These are phyloP conservation scores for Aphis craccivora DNA, from an alignment of 1,140 invertebrate species.

Conservation along the genomic window DNA sequence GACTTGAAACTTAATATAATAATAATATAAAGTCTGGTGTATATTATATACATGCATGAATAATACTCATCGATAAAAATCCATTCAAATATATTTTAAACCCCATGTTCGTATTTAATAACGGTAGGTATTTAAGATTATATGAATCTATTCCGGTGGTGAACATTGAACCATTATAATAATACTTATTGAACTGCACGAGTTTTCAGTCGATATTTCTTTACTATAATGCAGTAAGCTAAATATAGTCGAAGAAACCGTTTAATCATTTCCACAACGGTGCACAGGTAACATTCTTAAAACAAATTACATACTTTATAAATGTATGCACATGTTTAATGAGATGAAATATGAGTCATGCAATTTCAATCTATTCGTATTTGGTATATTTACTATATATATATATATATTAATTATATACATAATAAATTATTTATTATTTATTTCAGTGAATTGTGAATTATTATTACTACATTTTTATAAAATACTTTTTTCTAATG, in stretches of 20 bases:
- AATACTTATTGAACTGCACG: neutral
- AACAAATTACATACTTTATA: neutral
- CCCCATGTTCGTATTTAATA: neutral
- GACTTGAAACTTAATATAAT: neutral
- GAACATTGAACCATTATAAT: constrained; percentile 8
- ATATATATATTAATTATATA: neutral
- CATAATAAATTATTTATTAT: neutral
- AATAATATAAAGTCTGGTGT: neutral
- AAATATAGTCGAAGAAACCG: neutral
- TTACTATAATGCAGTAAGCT: neutral
- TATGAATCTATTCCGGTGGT: neutral
- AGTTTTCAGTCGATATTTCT: neutral
- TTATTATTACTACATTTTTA: neutral
- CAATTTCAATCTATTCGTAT: neutral
- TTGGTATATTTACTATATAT: neutral
- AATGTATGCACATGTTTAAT: neutral
- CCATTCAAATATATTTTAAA: neutral
- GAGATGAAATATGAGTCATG: neutral
- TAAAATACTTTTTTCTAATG: neutral
- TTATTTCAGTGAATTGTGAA: neutral
- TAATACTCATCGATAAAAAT: neutral
- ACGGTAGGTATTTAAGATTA: neutral
- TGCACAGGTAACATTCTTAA: neutral
- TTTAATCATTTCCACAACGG: constrained; percentile 6
- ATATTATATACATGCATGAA: neutral